Percentiles rank a stretch among this genome's conserved stretches.
Conservation (phyloP, 2,113 vertebrate species). For the Eubucco bourcierii region DNA sequence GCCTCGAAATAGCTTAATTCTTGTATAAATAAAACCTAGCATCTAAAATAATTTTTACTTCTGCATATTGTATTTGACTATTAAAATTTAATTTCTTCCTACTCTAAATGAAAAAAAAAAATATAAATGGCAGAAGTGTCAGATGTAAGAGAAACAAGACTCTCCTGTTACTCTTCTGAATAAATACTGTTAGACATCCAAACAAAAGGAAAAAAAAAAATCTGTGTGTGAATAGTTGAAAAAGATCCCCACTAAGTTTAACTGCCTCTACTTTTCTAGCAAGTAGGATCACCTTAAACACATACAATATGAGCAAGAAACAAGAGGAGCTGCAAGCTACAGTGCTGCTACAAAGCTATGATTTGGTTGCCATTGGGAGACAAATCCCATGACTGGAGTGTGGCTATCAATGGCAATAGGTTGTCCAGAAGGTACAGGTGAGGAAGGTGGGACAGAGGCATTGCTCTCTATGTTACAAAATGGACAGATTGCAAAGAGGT, state of each 20-base stretch:
- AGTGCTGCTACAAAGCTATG: not conserved
- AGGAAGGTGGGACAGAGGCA: not conserved
- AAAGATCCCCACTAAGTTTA: not conserved
- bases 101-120: not conserved
- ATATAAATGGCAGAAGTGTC: not conserved
- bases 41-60: not conserved
- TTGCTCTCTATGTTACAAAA: not conserved
- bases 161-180: not conserved
- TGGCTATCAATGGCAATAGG: not conserved
- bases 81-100: slow-evolving; percentile 3
- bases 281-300: not conserved
- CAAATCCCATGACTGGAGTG: not conserved
- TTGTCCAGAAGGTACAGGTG: not conserved
- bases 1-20: not conserved
- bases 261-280: not conserved
- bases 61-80: not conserved
- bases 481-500: not conserved
- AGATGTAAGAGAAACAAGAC: not conserved
- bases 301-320: not conserved
- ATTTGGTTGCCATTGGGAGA: not conserved
- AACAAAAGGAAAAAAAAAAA: not conserved
- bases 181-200: not conserved
- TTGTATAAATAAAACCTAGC: not conserved
- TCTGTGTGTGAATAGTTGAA: not conserved
- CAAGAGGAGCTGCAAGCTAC: not conserved